phyloP scores from a whole-genome alignment of 53 echinoderm and acorn worm genomes.

The Paracentrotus lividus region DNA sequence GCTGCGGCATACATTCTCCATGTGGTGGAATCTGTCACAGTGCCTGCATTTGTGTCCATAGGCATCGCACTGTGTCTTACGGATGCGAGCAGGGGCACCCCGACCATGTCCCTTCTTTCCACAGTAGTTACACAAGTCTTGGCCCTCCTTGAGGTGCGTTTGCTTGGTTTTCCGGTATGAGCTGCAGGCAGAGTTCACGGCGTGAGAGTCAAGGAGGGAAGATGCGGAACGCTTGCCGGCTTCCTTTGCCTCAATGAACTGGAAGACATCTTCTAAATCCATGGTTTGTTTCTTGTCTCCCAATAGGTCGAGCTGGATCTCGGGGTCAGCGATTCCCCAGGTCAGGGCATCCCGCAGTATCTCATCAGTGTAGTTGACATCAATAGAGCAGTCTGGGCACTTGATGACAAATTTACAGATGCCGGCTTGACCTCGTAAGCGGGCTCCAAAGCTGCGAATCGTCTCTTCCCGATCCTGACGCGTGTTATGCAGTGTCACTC shows the following conservation, averaged over 20 bases:
- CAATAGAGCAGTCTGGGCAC: conserved; percentile 3
- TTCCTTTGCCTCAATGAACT: conserved; percentile 36
- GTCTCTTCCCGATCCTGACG: conserved; percentile 72
- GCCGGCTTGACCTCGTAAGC: conserved; percentile 69
- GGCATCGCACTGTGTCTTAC: neutral
- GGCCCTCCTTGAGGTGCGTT: neutral
- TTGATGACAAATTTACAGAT: conserved; percentile 52
- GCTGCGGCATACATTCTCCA: conserved; percentile 35
- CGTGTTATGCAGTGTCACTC: conserved; percentile 74
- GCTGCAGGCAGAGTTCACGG: conserved; percentile 7
- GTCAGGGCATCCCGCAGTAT: too few relatives aligned
- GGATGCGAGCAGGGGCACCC: conserved; percentile 10
- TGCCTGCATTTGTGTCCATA: conserved; percentile 15
- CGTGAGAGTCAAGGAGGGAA: conserved; percentile 52
- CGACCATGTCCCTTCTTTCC: conserved; percentile 14
- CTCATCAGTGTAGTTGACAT: conserved; percentile 62
- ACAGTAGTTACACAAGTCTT: neutral
- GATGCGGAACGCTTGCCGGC: conserved; percentile 64
- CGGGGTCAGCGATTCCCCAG: conserved; percentile 48
- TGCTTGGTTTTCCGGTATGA: neutral
- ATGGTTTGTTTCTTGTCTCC: conserved; percentile 63
- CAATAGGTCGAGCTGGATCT: conserved; percentile 74
- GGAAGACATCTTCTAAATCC: too few relatives aligned
- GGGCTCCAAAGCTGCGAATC: conserved; percentile 69
- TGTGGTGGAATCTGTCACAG: neutral